Base-by-base conservation (phyloP, 1,140 invertebrate genomes). In the Monomorium pharaonis region DNA sequence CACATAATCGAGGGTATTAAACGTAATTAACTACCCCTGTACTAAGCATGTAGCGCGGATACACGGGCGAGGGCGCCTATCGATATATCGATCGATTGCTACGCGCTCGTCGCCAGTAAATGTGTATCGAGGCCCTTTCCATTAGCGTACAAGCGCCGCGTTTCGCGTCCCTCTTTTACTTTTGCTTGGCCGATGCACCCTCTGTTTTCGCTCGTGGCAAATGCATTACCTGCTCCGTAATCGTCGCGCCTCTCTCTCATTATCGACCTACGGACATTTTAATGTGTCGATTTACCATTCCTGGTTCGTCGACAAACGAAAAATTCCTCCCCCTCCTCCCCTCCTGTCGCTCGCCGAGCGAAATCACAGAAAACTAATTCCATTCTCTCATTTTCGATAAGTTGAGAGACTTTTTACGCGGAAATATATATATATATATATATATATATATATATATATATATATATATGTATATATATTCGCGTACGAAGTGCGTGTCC, bases 1-100 rank as follows among this genome's bases (percentile, higher is more conserved):
- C 93, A 94, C 93, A 93, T 93, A 93, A 93, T 91, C 93, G 88
- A 92, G 89, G 92, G 90, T 94, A 94, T 94, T 94, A 94, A 94
- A 94, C 93, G 94, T 94, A 94, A 94, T 94, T 94, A 94, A 92
- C 92, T 87, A 91, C 88, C 92, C 88, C 89, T 93, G 91, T 92
- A 83, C 78, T 83, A 92, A 92, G 91, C 89, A 85, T 81, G 81
- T 80, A 51, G 85, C 56, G 47, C 69, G 21, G 89, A 90, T 81
- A 86, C 86, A 86, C 69, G 84, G 27, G 65, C 80, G 74, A 58
- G 84, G 92, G 91, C 86, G 88, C 87, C 88, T 89, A 94, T 93
- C 92, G 93, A 94, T 93, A 91, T 91, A 93, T 91, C 90, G 91
- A 94, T 94, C 92, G 93, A 92, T 92, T 84, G 83, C 49, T 85